Base-by-base conservation (phyloP, 1,140 invertebrate species). In the Drepana arcuata region DNA sequence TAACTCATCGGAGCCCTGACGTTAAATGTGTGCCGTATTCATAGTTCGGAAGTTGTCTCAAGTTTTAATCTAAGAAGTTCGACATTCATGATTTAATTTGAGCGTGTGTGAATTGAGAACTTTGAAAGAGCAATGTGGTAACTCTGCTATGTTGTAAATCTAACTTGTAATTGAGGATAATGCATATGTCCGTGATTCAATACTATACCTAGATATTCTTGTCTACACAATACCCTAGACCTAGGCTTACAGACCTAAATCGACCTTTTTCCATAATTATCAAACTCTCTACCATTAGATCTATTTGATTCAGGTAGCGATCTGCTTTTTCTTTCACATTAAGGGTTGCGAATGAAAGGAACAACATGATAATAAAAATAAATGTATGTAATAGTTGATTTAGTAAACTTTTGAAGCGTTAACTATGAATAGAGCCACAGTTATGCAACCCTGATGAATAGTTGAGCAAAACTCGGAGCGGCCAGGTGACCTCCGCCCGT, bases 371-470 rank as follows among this genome's bases (percentile, higher is more conserved):
- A 21, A 5, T 5, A 21, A 21, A 21, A 21, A 21, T 21, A 21
- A 21, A 21, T n/a, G n/a, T n/a, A n/a, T n/a, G n/a, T n/a, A n/a
- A n/a, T n/a, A n/a, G n/a, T n/a, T n/a, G n/a, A n/a, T n/a, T n/a
- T n/a, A n/a, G n/a, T n/a, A 21, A 21, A 9, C 18, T 9, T 21
- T 21, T 21, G 4, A 9, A 21, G 9, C 18, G 18, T 21, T 26
- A 21, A 34, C 50, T 57, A 56, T 48, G 31, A 43, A 53, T 51
- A 41, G 6, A 18, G n/a, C 12, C 15, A 21, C 37, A 46, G 41
- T 64, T 58, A 58, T 50, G 57, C 48, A 64, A 64, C 35, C 24
- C 48, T 53, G 57, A 59, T 54, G 51, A 55, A 58, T 56, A 65
- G 57, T 53, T 43, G 34, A 51, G 49, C 48, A 52, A 50, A 47